phyloP scores from a whole-genome alignment of 64 coral and sea anemone genomes.

The Stylophora pistillata region DNA sequence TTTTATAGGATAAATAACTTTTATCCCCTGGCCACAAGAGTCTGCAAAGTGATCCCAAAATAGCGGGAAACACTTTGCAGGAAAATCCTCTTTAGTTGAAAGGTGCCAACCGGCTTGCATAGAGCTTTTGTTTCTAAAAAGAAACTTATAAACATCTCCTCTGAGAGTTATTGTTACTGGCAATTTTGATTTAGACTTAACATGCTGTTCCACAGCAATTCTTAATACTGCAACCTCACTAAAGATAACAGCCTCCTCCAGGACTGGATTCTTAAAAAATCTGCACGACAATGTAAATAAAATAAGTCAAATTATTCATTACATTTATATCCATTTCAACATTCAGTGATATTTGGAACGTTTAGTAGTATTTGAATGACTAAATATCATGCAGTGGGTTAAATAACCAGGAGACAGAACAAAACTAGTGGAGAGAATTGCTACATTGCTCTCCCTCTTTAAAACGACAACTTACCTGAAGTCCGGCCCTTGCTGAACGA shows the following conservation, averaged over 20 bases:
- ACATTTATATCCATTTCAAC: too few relatives aligned
- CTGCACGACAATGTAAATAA: too few relatives aligned
- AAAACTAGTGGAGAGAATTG: too few relatives aligned
- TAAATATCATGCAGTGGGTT: too few relatives aligned
- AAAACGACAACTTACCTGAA: constrained; percentile 75
- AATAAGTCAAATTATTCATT: too few relatives aligned
- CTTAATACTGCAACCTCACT: constrained; percentile 1
- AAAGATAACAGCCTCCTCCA: neutral
- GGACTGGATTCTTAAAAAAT: constrained; percentile 17
- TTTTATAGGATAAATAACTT: constrained; percentile 12
- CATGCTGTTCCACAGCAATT: constrained; percentile 4
- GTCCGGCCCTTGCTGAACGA: constrained; percentile 94
- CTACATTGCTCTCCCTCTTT: too few relatives aligned
- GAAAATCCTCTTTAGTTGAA: neutral
- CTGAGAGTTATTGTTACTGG: constrained; percentile 23
- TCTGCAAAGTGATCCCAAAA: constrained; percentile 5
- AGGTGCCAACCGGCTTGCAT: neutral
- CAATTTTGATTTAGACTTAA: constrained; percentile 12
- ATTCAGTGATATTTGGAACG: too few relatives aligned
- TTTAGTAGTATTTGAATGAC: too few relatives aligned
- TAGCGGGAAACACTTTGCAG: constrained; percentile 9
- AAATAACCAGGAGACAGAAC: too few relatives aligned
- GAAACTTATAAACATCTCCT: constrained; percentile 34
- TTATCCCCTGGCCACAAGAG: constrained; percentile 9
- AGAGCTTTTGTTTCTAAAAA: constrained; percentile 7